Base-by-base conservation (phyloP, 2,113 vertebrate genomes). In the Equus przewalskii region DNA sequence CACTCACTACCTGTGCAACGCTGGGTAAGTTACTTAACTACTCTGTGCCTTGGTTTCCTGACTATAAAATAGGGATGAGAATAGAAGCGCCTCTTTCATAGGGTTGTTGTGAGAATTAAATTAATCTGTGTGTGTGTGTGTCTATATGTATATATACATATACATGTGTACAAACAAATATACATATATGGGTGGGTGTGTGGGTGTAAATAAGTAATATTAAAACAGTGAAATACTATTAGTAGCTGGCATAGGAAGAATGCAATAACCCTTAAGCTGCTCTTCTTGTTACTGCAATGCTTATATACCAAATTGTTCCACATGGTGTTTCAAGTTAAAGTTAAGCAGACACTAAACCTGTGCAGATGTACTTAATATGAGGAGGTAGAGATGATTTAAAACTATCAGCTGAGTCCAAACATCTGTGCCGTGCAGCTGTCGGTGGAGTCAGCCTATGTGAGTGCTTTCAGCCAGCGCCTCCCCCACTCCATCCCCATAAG, bases 351-450 rank as follows among this genome's bases (percentile, higher is more conserved):
- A 51, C 60, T 83, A 67, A 88, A 76, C 78, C 33, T 28, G 21
- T 24, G 65, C 36, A 76, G 70, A 22, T 30, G 13, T 60, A 78
- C 92, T 85, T 88, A 89, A 82, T 69, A 69, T 1, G 12, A 94
- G 70, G 90, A 96, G 75, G 18, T 0, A 72, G 36, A 28, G 56
- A 82, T 33, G 11, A 67, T 83, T 76, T 51, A 78, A 82, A 88
- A 79, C 9, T 10, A 78, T 70, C 91, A 75, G 87, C 94, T 11
- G 46, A 62, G 44, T 93, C 84, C 41, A 80, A 82, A 51, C 28
- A 75, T 56, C 69, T 73, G 69, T 41, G 4, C 36, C 76, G 46
- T 9, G 28, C 11, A 62, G 62, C 73, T 56, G 4, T 30, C 3
- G 65, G 19, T 1, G 3, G 21, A 14, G 36, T 5, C 19, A 70